phyloP scores from a whole-genome alignment of 2,888 invertebrate species.

The Thereva nobilitata region DNA sequence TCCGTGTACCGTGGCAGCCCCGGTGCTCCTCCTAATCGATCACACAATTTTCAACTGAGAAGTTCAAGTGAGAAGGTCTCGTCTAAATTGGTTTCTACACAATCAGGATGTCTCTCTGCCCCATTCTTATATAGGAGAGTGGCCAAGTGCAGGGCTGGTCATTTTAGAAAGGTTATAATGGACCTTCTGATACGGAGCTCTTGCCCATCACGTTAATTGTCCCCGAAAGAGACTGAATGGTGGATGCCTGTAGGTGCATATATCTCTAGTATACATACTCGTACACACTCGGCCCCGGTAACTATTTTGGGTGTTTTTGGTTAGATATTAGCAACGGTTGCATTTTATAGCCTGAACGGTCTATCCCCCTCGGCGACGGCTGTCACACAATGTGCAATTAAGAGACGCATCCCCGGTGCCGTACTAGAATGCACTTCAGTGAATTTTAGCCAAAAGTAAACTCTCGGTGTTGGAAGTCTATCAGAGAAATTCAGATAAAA shows the following conservation, averaged over 20 bases:
- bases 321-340: slow-evolving; percentile 39
- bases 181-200: slow-evolving; percentile 23
- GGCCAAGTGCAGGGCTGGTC: slow-evolving; percentile 19
- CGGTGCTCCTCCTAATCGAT: slow-evolving; percentile 33
- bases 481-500: slow-evolving; percentile 18
- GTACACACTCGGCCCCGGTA: slow-evolving; percentile 5
- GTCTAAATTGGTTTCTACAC: slow-evolving; percentile 19
- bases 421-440: slow-evolving; percentile 25
- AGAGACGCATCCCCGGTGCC: slow-evolving; percentile 28
- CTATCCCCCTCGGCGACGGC: slow-evolving; percentile 31
- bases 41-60: slow-evolving; percentile 35
- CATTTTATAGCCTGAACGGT: slow-evolving; percentile 34
- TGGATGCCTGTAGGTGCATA: not conserved
- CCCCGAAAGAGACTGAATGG: slow-evolving; percentile 3
- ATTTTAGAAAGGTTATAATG: slow-evolving; percentile 28
- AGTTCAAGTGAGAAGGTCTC: slow-evolving; percentile 13
- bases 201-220: slow-evolving; percentile 31
- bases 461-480: not conserved
- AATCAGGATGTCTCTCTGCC: not conserved
- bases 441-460: slow-evolving; percentile 19
- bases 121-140: slow-evolving; percentile 11
- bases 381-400: slow-evolving; percentile 40
- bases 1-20: not conserved
- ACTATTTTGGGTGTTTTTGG: slow-evolving; percentile 27
- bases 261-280: too few species aligned